Evolutionary conservation across 2,113 vertebrate genomes (phyloP).

Genomic region (Sylvilagus bachmani): DNA sequence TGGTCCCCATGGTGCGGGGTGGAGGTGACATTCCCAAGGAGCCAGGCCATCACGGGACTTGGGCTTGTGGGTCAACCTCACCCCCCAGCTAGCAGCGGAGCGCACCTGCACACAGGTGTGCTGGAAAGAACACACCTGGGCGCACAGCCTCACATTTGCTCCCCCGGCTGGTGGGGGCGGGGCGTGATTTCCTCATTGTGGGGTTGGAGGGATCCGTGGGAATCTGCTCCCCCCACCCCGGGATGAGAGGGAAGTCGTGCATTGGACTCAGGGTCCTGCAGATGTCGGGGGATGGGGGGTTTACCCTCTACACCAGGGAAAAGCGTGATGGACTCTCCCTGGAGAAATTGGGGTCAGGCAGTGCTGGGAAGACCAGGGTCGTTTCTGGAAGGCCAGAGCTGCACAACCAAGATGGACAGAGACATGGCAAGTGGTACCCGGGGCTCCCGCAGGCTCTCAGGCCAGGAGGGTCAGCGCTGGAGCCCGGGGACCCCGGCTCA

Average conservation of each 20-base stretch:
- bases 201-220: neutral
- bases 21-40: neutral
- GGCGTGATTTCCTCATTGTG: neutral
- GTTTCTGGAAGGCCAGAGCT: neutral
- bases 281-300: too few species aligned
- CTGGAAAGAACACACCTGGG: neutral
- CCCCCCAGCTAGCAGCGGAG: too few species aligned
- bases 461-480: neutral
- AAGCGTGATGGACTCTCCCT: neutral
- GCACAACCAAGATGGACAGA: neutral
- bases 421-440: fast-evolving
- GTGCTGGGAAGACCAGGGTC: neutral
- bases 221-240: fast-evolving
- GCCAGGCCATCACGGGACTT: neutral
- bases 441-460: fast-evolving
- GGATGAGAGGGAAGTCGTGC: neutral
- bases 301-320: neutral
- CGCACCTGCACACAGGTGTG: too few species aligned
- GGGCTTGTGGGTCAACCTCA: too few species aligned
- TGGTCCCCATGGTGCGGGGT: fast-evolving
- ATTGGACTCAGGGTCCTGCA: neutral
- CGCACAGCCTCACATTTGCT: neutral
- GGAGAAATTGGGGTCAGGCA: neutral
- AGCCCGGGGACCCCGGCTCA: neutral
- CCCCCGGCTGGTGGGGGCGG: too few species aligned